A percentile compares a stretch with the other conserved stretches of the same genome.
These are phyloP conservation scores for Cavia porcellus DNA, from an alignment of 2,113 vertebrate species.

Conservation along the genomic window DNA sequence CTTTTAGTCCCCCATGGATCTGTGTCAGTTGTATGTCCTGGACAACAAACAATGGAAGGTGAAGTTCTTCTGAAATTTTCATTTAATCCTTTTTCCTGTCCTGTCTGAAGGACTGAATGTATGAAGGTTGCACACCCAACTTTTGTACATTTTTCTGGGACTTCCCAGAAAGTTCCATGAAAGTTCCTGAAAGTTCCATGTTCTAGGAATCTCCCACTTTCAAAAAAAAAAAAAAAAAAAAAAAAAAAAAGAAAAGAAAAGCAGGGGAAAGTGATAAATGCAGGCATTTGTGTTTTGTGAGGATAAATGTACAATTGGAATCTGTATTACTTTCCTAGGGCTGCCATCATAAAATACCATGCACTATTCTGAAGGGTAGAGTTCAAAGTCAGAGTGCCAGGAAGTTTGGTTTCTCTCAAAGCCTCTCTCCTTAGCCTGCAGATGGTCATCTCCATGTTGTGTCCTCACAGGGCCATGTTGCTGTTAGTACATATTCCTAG, in stretches of 20 bases:
- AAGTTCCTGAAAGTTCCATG: not conserved
- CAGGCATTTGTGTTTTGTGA: not conserved
- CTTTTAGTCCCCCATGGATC: not conserved
- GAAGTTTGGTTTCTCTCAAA: not conserved
- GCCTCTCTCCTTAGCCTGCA: not conserved
- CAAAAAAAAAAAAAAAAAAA: no score
- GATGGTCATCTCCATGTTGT: not conserved
- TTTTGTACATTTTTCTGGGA: not conserved
- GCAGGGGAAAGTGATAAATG: not conserved
- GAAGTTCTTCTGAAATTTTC: not conserved
- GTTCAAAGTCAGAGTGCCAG: not conserved
- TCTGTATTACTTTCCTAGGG: not conserved
- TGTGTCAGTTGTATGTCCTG: not conserved
- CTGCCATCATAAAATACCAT: not conserved
- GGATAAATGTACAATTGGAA: no score
- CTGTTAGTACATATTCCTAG: not conserved
- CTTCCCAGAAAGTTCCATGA: no score
- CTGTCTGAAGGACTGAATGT: not conserved
- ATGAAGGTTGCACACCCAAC: not conserved
- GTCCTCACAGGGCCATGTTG: not conserved
- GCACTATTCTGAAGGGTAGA: not conserved
- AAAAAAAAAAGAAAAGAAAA: not conserved
- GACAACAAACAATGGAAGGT: not conserved
- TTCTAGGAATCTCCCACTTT: not conserved
- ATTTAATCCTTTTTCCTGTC: not conserved